These are phyloP conservation scores for Liolophura sinensis DNA, from an alignment of 1,140 invertebrate species.

Conservation along the genomic window DNA sequence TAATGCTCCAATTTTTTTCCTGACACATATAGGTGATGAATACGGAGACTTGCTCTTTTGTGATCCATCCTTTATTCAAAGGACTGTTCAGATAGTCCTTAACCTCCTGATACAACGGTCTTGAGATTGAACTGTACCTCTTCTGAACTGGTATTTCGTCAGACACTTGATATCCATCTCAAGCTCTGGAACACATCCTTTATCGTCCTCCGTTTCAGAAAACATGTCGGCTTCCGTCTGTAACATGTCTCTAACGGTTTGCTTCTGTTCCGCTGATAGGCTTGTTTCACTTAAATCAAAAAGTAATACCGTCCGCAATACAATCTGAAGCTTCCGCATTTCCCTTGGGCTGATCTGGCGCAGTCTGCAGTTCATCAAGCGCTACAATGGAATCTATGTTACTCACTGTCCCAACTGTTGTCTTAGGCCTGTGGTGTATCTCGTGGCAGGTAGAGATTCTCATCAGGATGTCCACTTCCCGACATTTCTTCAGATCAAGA, in stretches of 20 bases:
- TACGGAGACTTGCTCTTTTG: slow-evolving; percentile 7
- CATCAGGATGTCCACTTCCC: no score
- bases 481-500: no score
- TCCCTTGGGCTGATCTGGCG: no score
- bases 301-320: no score
- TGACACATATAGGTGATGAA: slow-evolving; percentile 17
- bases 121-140: slow-evolving; percentile 11
- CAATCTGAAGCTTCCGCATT: no score
- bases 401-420: no score
- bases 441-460: no score
- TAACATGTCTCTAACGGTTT: slow-evolving; percentile 7
- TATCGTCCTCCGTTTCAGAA: slow-evolving; percentile 14
- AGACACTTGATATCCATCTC: slow-evolving; percentile 14
- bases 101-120: slow-evolving; percentile 20
- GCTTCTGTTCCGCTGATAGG: slow-evolving; percentile 7
- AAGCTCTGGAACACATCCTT: slow-evolving; percentile 13
- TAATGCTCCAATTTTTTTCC: slow-evolving; percentile 15
- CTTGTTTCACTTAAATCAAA: neutral
- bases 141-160: slow-evolving; percentile 16
- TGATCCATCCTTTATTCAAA: slow-evolving; percentile 11
- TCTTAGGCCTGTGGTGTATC: no score
- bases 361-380: no score
- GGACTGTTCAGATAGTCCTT: slow-evolving; percentile 17
- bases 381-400: no score
- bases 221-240: slow-evolving; percentile 12